These are phyloP conservation scores for Pheosia gnoma DNA, from an alignment of 2,888 invertebrate genomes.

Conservation along the genomic window DNA sequence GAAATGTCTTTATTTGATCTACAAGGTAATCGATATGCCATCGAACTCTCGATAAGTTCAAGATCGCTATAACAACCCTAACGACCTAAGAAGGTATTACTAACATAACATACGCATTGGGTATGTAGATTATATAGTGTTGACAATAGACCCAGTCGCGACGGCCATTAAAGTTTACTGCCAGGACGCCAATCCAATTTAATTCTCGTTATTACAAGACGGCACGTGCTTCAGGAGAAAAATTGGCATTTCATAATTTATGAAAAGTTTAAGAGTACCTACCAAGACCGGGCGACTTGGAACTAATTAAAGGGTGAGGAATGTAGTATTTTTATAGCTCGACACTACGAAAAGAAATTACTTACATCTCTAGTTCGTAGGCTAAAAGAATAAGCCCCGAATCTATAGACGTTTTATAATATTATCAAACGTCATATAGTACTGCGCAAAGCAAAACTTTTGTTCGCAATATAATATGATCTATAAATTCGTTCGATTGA, in stretches of 20 bases:
- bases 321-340: constrained; percentile 21
- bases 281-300: constrained; percentile 42
- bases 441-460: no score
- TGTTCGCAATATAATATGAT: no score
- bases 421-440: no score
- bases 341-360: constrained; percentile 20
- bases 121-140: constrained; percentile 9
- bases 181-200: constrained; percentile 51
- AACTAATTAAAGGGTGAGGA: constrained; percentile 56
- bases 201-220: constrained; percentile 55
- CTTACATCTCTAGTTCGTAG: neutral
- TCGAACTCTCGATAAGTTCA: neutral
- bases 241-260: constrained; percentile 61
- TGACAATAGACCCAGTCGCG: constrained; percentile 32
- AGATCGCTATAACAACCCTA: neutral
- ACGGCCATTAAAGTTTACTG: constrained; percentile 48
- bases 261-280: constrained; percentile 41
- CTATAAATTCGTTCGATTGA: no score
- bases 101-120: neutral
- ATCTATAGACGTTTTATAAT: no score
- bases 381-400: no score
- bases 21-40: neutral
- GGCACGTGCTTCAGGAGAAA: constrained; percentile 47
- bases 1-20: neutral
- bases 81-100: neutral